Base-by-base conservation (phyloP, 2,888 invertebrate genomes). In the Cheilosia scutellata region DNA sequence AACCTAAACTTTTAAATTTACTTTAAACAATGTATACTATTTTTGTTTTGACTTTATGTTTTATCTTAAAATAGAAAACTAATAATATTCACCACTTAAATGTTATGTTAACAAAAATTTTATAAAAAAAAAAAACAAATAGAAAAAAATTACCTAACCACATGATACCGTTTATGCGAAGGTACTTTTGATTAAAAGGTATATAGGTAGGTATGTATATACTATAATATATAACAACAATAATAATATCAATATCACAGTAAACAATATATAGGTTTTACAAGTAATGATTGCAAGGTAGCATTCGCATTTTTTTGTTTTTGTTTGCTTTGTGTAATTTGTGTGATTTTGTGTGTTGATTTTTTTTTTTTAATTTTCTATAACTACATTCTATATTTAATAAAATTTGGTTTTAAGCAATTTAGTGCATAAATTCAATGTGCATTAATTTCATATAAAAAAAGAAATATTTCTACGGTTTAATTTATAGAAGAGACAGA, bases 161-260 rank as follows among this genome's bases (percentile, higher is more conserved):
- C 58, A 75, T 31, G 25, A 49, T 33, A 55, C 33, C 31, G 31
- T 62, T 62, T 31, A 70, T 9, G 79, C 65, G 63, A 51, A 37
- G 37, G 37, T 37, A 84, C 51, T 74, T 63, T 68, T 62, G 63
- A 31, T 83, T 63, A 79, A 31, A 68, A 70, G 68, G 79, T 74
- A 83, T 74, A 74, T 63, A 47, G 40, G 55, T 82, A 29, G 40
- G 55, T 31, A 78, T 66, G n/a, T 71, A 68, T 47, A 75, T 71
- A 49, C 53, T 75, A 77, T 60, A 60, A 60, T 75, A 77, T 60
- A 66, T 71, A 79, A 79, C 55, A 84, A 84, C 80, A 84, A 60
- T 84, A 76, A 84, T 75, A 84, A 84, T 79, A 79, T 84, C 84
- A 84, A 84, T 84, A 84, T 84, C 84, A 84, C 84, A 84, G 84